Evolutionary conservation across 1,140 invertebrate species (phyloP).

Genomic region (Drosophila guanche): DNA sequence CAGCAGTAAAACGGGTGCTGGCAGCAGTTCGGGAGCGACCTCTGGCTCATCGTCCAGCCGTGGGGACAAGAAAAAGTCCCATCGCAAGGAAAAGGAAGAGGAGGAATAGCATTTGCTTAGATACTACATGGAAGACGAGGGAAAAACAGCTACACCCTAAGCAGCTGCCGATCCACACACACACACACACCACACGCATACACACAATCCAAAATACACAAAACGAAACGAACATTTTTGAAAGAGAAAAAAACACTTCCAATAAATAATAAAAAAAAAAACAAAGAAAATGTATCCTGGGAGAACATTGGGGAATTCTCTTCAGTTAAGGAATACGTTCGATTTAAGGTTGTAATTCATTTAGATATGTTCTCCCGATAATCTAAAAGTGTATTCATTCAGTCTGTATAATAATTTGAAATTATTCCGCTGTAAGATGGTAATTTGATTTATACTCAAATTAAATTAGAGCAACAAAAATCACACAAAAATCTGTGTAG

Average conservation of each 20-base stretch:
- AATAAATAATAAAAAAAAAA: slow-evolving; percentile 46
- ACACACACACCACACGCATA: slow-evolving; percentile 1
- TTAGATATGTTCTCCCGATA: too few species aligned
- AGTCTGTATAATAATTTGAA: too few species aligned
- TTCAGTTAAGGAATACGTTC: too few species aligned
- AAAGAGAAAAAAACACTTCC: slow-evolving; percentile 40
- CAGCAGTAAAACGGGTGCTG: slow-evolving; percentile 54
- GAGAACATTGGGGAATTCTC: too few species aligned
- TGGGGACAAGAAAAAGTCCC: slow-evolving; percentile 87
- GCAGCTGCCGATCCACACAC: slow-evolving; percentile 31
- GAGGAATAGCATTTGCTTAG: slow-evolving; percentile 84
- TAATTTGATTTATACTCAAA: too few species aligned
- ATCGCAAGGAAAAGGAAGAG: slow-evolving; percentile 86
- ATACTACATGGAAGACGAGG: slow-evolving; percentile 50
- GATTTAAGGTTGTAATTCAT: too few species aligned
- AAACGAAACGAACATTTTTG: slow-evolving; percentile 4
- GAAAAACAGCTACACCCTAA: slow-evolving; percentile 22
- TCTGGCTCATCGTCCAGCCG: slow-evolving; percentile 60
- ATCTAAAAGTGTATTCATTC: too few species aligned
- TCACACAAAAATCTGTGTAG: too few species aligned
- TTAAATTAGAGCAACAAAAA: too few species aligned
- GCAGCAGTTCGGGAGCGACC: slow-evolving; percentile 44
- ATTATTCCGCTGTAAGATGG: too few species aligned
- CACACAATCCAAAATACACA: slow-evolving; percentile 2
- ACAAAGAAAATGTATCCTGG: slow-evolving; percentile 1